phyloP scores from a whole-genome alignment of 2,888 invertebrate species.

The Entomobrya proxima region DNA sequence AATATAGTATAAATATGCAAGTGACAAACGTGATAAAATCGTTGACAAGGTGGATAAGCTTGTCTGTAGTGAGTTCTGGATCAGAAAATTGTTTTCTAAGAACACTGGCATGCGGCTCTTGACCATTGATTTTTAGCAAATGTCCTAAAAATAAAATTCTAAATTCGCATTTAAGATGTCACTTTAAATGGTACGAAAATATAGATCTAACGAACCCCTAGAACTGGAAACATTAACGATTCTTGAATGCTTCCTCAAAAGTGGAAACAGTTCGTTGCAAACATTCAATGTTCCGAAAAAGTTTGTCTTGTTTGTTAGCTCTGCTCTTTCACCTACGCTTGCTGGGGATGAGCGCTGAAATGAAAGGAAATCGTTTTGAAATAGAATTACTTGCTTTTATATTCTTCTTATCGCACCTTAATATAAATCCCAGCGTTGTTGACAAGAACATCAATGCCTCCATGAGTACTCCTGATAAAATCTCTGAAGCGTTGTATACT shows the following conservation, averaged over 20 bases:
- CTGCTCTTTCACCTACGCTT: slow-evolving; percentile 83
- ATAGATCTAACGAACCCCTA: slow-evolving; percentile 79
- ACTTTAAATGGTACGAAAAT: no score
- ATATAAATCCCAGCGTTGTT: slow-evolving; percentile 88
- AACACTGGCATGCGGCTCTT: slow-evolving; percentile 76
- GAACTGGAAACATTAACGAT: slow-evolving; percentile 88
- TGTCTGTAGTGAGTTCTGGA: slow-evolving; percentile 80
- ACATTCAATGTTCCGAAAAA: slow-evolving; percentile 83
- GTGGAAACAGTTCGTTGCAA: slow-evolving; percentile 84
- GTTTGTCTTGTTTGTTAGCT: slow-evolving; percentile 84
- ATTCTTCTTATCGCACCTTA: slow-evolving; percentile 77
- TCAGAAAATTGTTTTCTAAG: slow-evolving; percentile 81
- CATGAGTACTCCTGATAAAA: slow-evolving; percentile 81
- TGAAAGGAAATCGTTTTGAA: slow-evolving; percentile 82
- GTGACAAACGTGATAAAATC: slow-evolving; percentile 85
- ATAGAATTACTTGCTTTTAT: no score
- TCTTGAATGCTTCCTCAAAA: slow-evolving; percentile 84
- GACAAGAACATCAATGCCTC: slow-evolving; percentile 85
- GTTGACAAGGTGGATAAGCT: slow-evolving; percentile 82
- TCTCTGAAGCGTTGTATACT: slow-evolving; percentile 82
- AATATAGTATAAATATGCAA: no score
- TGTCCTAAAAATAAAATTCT: slow-evolving; percentile 79
- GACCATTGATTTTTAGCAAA: slow-evolving; percentile 81
- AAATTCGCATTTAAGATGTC: no score
- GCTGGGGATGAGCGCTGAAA: slow-evolving; percentile 81